A percentile compares a stretch with the other conserved stretches of the same genome.
These are phyloP conservation scores for Mionectes olivaceus DNA, from an alignment of 2,797 vertebrate genomes.

Conservation along the genomic window DNA sequence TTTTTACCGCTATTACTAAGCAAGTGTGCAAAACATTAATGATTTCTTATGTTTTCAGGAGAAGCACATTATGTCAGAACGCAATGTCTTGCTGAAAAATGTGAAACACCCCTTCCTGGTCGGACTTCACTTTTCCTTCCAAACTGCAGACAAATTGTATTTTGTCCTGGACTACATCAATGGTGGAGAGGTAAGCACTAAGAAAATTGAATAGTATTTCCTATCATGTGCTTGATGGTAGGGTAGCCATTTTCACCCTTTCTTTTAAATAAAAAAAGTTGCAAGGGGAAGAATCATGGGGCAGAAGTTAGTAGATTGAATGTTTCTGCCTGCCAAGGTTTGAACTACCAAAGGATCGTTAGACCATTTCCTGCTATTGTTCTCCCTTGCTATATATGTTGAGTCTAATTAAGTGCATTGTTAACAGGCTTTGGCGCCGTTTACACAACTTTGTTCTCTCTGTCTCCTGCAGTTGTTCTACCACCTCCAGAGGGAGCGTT, in stretches of 20 bases:
- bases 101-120: constrained; percentile 98
- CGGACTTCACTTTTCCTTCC: constrained; percentile 97
- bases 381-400: constrained; percentile 74
- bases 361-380: constrained; percentile 90
- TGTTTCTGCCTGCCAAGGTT: constrained; percentile 64
- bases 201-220: constrained; percentile 60
- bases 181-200: constrained; percentile 91
- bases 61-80: constrained; percentile 99
- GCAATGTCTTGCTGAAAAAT: constrained; percentile 96
- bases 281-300: constrained; percentile 72
- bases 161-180: constrained; percentile 99
- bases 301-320: constrained; percentile 75
- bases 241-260: constrained; percentile 34
- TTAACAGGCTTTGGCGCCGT: constrained; percentile 55
- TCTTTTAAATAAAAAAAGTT: constrained; percentile 50
- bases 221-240: constrained; percentile 60
- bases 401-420: constrained; percentile 83
- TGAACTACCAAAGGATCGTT: constrained; percentile 69
- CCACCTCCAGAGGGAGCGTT: constrained; percentile 97
- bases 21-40: not conserved
- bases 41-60: constrained; percentile 80
- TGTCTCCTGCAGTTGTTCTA: constrained; percentile 92
- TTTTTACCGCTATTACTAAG: not conserved
- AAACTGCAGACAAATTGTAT: constrained; percentile 96
- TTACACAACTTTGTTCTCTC: constrained; percentile 47